A percentile compares a stretch with the other conserved stretches of the same genome.
Evolutionary conservation across 2,797 vertebrate species (phyloP).

Genomic region (Galagoides demidoff): DNA sequence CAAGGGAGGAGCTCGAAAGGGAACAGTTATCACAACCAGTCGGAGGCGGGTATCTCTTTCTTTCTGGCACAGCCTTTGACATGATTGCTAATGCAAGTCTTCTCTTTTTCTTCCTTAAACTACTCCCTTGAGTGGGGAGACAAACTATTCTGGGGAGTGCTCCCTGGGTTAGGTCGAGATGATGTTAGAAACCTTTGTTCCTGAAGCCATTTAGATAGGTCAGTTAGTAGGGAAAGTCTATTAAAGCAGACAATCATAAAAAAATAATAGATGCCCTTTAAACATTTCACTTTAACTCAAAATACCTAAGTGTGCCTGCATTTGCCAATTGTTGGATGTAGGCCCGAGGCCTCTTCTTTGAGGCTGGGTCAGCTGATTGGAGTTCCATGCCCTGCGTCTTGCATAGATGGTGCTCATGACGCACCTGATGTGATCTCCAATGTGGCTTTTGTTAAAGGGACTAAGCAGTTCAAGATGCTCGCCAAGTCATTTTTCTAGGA

Average conservation of each 20-base stretch:
- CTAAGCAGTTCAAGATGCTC: slow-evolving; percentile 45
- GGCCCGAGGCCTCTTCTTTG: neutral
- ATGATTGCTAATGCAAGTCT: slow-evolving; percentile 4
- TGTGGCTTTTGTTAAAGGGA: slow-evolving; percentile 59
- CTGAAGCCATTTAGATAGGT: neutral
- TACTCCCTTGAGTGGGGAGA: neutral
- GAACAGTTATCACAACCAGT: neutral
- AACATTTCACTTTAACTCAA: slow-evolving; percentile 57
- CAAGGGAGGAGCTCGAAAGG: neutral
- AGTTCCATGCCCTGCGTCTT: neutral
- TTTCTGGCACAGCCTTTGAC: slow-evolving; percentile 1
- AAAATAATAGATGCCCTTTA: slow-evolving; percentile 44
- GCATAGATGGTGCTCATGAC: slow-evolving; percentile 24
- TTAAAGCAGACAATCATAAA: slow-evolving; percentile 69
- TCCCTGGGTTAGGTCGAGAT: neutral
- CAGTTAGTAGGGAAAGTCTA: slow-evolving; percentile 58
- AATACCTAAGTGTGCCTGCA: neutral
- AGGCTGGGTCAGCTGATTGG: slow-evolving; percentile 57
- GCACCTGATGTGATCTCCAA: slow-evolving; percentile 38
- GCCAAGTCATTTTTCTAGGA: slow-evolving; percentile 68
- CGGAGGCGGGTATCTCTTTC: neutral
- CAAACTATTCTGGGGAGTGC: neutral
- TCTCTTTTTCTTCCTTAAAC: slow-evolving; percentile 35
- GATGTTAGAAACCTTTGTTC: neutral
- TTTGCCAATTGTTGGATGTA: slow-evolving; percentile 55